Evolutionary conservation across 2,113 vertebrate species (phyloP).

Genomic region (Ptilorrhoa leucosticta): DNA sequence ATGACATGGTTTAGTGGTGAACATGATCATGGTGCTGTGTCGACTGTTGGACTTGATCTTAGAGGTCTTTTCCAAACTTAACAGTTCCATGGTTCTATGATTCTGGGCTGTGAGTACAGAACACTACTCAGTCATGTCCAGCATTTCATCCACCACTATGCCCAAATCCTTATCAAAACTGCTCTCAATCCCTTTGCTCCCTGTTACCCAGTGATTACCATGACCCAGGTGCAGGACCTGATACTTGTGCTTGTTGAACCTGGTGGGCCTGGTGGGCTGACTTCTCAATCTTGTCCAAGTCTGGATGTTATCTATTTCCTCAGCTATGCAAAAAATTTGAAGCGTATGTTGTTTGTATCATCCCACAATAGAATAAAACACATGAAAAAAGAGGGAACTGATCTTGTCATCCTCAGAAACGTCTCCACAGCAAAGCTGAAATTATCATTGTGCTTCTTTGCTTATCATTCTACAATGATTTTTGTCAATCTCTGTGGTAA

Average conservation of each 20-base stretch:
- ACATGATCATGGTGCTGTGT: neutral
- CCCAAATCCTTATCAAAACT: neutral
- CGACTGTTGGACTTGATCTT: rapidly evolving
- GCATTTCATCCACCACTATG: neutral
- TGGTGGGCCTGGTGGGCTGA: neutral
- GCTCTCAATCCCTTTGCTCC: rapidly evolving
- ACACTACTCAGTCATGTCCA: neutral
- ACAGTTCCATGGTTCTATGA: neutral
- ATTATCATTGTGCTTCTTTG: neutral
- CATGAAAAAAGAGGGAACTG: neutral
- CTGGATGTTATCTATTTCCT: neutral
- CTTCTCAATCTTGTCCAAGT: neutral
- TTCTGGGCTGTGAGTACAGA: neutral
- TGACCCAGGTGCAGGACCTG: neutral
- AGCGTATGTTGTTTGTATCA: neutral
- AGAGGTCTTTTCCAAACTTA: neutral
- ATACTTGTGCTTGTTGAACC: neutral
- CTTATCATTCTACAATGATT: neutral
- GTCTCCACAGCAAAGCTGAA: neutral
- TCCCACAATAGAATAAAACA: neutral
- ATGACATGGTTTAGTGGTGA: neutral
- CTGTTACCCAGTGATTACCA: neutral
- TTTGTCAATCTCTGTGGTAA: neutral
- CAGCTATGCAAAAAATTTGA: neutral
- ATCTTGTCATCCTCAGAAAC: neutral